A percentile compares a stretch with the other conserved stretches of the same genome.
Evolutionary conservation across 2,113 vertebrate genomes (phyloP).

Genomic region (Anoura caudifer): DNA sequence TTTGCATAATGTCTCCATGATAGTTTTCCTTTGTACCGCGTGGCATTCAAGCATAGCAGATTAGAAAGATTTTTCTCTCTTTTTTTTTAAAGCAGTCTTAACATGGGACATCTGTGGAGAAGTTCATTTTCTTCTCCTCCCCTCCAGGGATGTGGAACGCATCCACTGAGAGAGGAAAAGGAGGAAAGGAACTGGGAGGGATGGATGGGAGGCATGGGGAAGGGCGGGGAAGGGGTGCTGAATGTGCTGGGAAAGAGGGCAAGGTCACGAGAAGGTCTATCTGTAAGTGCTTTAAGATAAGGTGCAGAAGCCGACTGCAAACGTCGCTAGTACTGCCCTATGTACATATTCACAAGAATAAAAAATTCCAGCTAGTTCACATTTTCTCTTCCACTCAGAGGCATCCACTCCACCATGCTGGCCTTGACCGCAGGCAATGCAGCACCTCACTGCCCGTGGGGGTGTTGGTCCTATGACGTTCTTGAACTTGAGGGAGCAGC

Average conservation of each 20-base stretch:
- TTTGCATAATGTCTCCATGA: conserved; percentile 88
- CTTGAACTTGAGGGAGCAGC: conserved; percentile 78
- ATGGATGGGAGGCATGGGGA: background rate
- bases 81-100: conserved; percentile 82
- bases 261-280: conserved; percentile 82
- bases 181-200: conserved; percentile 3
- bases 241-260: conserved; percentile 82
- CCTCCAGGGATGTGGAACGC: conserved; percentile 70
- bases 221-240: conserved; percentile 53
- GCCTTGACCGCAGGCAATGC: conserved; percentile 79
- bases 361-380: conserved; percentile 87
- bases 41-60: conserved; percentile 85
- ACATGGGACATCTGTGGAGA: conserved; percentile 78
- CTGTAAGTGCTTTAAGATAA: conserved; percentile 88
- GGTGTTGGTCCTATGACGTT: conserved; percentile 81
- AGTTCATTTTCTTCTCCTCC: conserved; percentile 76
- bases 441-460: conserved; percentile 77
- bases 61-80: conserved; percentile 77
- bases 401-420: conserved; percentile 81
- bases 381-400: conserved; percentile 84
- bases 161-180: conserved; percentile 68
- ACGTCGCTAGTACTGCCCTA: conserved; percentile 84
- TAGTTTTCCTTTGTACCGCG: conserved; percentile 84
- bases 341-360: conserved; percentile 92
- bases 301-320: conserved; percentile 89